Conservation (phyloP, 2,888 invertebrate genomes). For the Caradrina kadenii region DNA sequence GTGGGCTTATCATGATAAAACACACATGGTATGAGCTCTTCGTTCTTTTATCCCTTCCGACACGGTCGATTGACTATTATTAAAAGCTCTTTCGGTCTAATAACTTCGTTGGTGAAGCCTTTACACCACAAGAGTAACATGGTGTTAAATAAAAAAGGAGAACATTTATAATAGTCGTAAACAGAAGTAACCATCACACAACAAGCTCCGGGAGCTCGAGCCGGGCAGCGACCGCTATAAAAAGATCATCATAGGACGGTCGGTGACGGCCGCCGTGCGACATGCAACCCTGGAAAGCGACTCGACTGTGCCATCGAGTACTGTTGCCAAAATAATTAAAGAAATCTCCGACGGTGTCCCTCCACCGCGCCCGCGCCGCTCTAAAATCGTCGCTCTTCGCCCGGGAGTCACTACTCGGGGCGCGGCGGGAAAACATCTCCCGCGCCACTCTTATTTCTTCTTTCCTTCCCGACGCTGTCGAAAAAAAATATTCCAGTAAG, state of each 20-base stretch:
- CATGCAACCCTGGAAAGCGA: slow-evolving; percentile 90
- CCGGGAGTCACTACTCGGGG: slow-evolving; percentile 90
- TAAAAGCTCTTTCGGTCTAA: slow-evolving; percentile 49
- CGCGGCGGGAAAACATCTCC: slow-evolving; percentile 91
- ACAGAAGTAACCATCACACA: slow-evolving; percentile 75
- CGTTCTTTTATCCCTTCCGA: slow-evolving; percentile 45
- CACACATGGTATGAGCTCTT: slow-evolving; percentile 33
- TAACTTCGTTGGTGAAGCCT: slow-evolving; percentile 20
- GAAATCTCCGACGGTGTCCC: slow-evolving; percentile 92
- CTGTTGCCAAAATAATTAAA: slow-evolving; percentile 95
- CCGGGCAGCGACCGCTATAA: slow-evolving; percentile 90
- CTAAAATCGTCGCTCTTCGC: slow-evolving; percentile 91
- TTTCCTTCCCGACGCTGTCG: slow-evolving; percentile 90
- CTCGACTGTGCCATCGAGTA: slow-evolving; percentile 90
- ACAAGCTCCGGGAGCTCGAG: slow-evolving; percentile 83
- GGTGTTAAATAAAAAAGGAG: slow-evolving; percentile 59
- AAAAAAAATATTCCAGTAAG: slow-evolving; percentile 88
- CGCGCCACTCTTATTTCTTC: slow-evolving; percentile 91
- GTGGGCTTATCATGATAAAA: slow-evolving; percentile 59
- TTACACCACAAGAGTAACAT: slow-evolving; percentile 42
- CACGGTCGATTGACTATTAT: slow-evolving; percentile 41
- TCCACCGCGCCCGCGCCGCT: slow-evolving; percentile 92
- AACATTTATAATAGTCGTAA: slow-evolving; percentile 75
- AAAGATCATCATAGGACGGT: slow-evolving; percentile 89
- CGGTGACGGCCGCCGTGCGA: slow-evolving; percentile 86